A percentile compares a stretch with the other conserved stretches of the same genome.
Conservation (phyloP, 1,140 invertebrate genomes). For the Aphidius gifuensis region DNA sequence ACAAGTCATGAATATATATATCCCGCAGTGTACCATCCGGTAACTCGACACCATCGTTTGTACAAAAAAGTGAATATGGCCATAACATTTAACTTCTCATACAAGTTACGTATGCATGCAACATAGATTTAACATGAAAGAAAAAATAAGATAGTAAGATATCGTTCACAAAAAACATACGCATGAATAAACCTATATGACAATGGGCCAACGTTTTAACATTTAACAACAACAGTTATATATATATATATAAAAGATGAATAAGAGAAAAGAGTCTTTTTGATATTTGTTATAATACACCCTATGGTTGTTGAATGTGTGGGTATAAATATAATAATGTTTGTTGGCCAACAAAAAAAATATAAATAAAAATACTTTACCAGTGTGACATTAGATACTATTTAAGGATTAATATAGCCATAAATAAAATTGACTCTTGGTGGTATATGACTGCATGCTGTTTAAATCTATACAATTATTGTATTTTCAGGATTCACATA, state of each 20-base stretch:
- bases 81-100: constrained; percentile 30
- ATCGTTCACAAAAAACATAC: constrained; percentile 48
- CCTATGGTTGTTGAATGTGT: too few relatives aligned
- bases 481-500: background rate
- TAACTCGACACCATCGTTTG: constrained; percentile 57
- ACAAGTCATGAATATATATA: constrained; percentile 48
- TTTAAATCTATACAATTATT: constrained; percentile 1
- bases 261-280: constrained; percentile 6
- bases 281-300: background rate
- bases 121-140: too few relatives aligned
- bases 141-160: constrained; percentile 28
- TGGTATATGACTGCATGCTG: constrained; percentile 9
- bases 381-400: constrained; percentile 55
- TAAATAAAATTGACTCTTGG: constrained; percentile 52
- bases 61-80: constrained; percentile 41
- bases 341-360: background rate
- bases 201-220: too few relatives aligned
- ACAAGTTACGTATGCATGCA: too few relatives aligned
- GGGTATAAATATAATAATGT: too few relatives aligned
- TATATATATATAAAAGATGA: constrained; percentile 1
- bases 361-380: constrained; percentile 32
- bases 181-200: constrained; percentile 43
- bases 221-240: constrained; percentile 41
- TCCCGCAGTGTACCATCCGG: constrained; percentile 55
- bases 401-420: constrained; percentile 58